Base-by-base conservation (phyloP, 2,797 vertebrate genomes). In the Poecilia picta region DNA sequence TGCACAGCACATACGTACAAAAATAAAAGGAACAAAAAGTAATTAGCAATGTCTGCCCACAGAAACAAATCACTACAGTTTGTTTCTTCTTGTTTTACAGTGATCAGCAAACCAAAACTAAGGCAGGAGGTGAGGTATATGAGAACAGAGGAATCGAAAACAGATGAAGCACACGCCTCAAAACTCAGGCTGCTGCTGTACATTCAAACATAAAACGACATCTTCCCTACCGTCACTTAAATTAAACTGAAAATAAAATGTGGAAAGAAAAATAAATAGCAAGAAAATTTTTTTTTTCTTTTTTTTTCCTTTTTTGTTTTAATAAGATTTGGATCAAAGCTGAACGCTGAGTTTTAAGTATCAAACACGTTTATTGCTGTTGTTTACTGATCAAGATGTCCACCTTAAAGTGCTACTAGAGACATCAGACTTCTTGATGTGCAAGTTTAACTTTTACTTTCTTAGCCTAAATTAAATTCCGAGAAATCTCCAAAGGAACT, bases 1-100 rank as follows among this genome's bases (percentile, higher is more conserved):
- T 99, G 98, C 98, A 95, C 96, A 98, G 98, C 97, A 99, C 97
- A 97, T 97, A 97, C 95, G 95, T 97, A 97, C 93, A 97, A 96
- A 97, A 98, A 97, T 96, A 97, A 96, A 97, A 97, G 96, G 95
- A 95, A 96, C 55, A 73, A 76, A 73, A 70, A 66, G n/a, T 91
- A 94, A 87, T 90, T 89, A 92, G 91, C 93, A 92, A 92, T 39
- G 75, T 94, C 87, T 92, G 84, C 91, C 95, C 96, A 95, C 93
- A 94, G 94, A 92, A 97, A 96, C 95, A 95, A 93, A 89, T 88
- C 77, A 95, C 85, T 90, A 92, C 92, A 96, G 88, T 88, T 94
- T 88, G 88, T 96, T 95, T 96, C 91, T 91, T 94, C 89, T 82
- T 89, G 92, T 95, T 96, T 95, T 96, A 96, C 96, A 96, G 93